Percentiles rank a stretch among this genome's conserved stretches.
Evolutionary conservation across 2,888 invertebrate genomes (phyloP).

Genomic region (Ametastegia equiseti): DNA sequence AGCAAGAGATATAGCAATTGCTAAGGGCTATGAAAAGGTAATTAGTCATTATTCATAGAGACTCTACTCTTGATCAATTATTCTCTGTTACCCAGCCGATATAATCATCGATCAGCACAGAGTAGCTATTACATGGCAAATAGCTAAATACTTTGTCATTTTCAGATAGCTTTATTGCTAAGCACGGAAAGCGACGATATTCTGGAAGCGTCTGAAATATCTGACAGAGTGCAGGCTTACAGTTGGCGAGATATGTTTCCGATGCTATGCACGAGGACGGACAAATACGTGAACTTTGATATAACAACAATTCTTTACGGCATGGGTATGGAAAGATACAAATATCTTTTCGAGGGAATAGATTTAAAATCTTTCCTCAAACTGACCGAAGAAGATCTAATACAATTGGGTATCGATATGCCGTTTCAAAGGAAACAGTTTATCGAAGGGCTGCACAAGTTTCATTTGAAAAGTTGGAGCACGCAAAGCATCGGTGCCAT

Average conservation of each 20-base stretch:
- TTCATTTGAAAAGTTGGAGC: conserved; percentile 80
- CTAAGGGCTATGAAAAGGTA: conserved; percentile 78
- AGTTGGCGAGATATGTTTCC: conserved; percentile 79
- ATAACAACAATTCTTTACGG: conserved; percentile 80
- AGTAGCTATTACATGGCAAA: not conserved
- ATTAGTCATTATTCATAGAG: not conserved
- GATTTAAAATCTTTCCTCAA: conserved; percentile 79
- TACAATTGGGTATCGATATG: conserved; percentile 79
- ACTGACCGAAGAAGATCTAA: conserved; percentile 79
- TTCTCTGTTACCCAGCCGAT: not conserved
- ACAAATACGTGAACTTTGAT: conserved; percentile 71
- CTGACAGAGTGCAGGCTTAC: conserved; percentile 57
- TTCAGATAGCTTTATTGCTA: conserved; percentile 62
- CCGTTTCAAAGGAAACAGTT: conserved; percentile 81
- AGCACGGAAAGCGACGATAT: conserved; percentile 53
- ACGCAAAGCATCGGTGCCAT: conserved; percentile 67
- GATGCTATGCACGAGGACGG: conserved; percentile 61
- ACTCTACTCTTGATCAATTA: not conserved
- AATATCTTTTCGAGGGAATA: conserved; percentile 77
- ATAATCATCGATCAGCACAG: not conserved
- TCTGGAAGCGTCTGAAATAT: not conserved
- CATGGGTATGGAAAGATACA: conserved; percentile 79
- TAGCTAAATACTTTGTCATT: not conserved
- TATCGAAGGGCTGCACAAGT: conserved; percentile 77
- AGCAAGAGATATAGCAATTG: conserved; percentile 78